These are phyloP conservation scores for Xylota segnis DNA, from an alignment of 2,888 invertebrate species.

Conservation along the genomic window DNA sequence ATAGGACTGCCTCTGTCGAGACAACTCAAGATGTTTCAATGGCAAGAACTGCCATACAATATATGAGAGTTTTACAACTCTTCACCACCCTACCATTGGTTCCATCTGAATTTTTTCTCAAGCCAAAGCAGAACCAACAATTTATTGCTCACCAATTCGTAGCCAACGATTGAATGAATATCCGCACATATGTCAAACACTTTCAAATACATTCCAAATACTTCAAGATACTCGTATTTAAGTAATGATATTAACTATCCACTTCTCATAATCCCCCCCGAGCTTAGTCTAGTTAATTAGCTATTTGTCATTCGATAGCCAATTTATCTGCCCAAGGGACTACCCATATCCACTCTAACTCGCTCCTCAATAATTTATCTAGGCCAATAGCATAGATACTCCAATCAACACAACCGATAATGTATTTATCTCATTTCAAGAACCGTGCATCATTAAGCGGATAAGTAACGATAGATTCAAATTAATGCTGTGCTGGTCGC, in stretches of 20 bases:
- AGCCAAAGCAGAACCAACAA: too few species aligned
- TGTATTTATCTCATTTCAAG: slow-evolving; percentile 58
- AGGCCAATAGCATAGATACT: slow-evolving; percentile 31
- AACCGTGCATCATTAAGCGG: slow-evolving; percentile 54
- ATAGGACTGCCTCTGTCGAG: too few species aligned
- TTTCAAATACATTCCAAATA: too few species aligned
- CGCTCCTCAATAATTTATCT: slow-evolving; percentile 12
- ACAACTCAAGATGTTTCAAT: too few species aligned
- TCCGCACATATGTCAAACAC: too few species aligned
- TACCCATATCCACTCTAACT: neutral
- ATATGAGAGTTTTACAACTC: too few species aligned
- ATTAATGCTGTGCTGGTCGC: slow-evolving; percentile 17
- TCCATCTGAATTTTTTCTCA: too few species aligned
- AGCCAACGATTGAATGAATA: too few species aligned
- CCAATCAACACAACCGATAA: slow-evolving; percentile 27
- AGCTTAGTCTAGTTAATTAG: slow-evolving; percentile 12
- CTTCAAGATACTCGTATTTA: too few species aligned
- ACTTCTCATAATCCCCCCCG: neutral
- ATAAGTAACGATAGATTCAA: slow-evolving; percentile 54
- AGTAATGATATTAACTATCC: neutral
- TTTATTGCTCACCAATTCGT: too few species aligned
- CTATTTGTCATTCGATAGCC: slow-evolving; percentile 43
- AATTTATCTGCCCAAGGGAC: neutral
- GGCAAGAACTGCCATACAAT: too few species aligned
- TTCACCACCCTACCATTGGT: too few species aligned